Percentiles rank a stretch among this genome's conserved stretches.
Conservation (phyloP, 2,113 vertebrate species). For the Opisthocomus hoazin region DNA sequence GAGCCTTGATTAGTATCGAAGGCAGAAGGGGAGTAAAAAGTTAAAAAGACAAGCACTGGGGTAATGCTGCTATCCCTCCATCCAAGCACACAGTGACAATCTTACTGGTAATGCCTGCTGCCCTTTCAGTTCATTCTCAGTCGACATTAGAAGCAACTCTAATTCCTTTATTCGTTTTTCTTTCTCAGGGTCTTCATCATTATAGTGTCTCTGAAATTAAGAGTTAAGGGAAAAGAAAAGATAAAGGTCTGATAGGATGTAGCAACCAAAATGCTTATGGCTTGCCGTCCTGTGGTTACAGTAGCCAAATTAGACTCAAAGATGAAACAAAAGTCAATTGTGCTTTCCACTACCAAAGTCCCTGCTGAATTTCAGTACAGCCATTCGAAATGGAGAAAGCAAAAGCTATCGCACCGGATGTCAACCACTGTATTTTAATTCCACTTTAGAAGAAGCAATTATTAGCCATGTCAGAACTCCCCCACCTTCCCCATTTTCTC, state of each 20-base stretch:
- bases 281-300: constrained; percentile 24
- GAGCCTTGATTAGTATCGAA: constrained; percentile 37
- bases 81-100: constrained; percentile 60
- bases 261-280: constrained; percentile 44
- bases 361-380: neutral
- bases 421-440: neutral
- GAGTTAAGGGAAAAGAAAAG: constrained; percentile 64
- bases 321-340: neutral
- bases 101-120: constrained; percentile 92
- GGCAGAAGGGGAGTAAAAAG: constrained; percentile 49
- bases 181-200: constrained; percentile 98
- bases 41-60: constrained; percentile 55
- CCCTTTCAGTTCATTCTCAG: constrained; percentile 96
- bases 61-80: constrained; percentile 62
- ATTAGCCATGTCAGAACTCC: neutral
- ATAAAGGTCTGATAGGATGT: constrained; percentile 56
- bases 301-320: constrained; percentile 4
- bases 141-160: constrained; percentile 97
- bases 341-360: constrained; percentile 14
- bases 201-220: constrained; percentile 93
- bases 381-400: neutral
- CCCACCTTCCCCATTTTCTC: constrained; percentile 13
- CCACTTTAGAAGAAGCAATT: neutral
- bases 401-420: neutral
- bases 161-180: constrained; percentile 99